phyloP scores from a whole-genome alignment of 2,888 invertebrate genomes.

The Brenthis ino region DNA sequence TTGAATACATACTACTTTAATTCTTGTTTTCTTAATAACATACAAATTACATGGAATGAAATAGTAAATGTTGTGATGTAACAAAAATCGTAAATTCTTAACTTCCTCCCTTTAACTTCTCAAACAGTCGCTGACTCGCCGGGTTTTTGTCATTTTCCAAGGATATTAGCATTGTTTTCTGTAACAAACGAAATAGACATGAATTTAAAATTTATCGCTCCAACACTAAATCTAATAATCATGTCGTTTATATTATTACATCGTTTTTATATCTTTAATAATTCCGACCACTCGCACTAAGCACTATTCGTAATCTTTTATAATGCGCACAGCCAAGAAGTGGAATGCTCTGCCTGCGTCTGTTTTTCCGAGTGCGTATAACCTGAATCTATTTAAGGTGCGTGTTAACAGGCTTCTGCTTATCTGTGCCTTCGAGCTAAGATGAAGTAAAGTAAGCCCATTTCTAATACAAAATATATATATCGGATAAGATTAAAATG shows the following conservation, averaged over 20 bases:
- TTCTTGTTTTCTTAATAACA: not conserved
- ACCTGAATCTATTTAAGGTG: no score
- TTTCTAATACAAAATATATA: not conserved
- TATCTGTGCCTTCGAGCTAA: no score
- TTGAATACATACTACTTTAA: not conserved
- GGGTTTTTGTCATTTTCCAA: conserved; percentile 55
- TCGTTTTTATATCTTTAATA: no score
- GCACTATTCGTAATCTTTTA: no score
- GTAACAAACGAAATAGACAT: conserved; percentile 48
- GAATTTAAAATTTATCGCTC: not conserved
- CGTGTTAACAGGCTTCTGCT: no score
- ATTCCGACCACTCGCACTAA: no score
- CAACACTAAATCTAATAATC: no score
- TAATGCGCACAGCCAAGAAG: no score
- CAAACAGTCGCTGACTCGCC: conserved; percentile 51
- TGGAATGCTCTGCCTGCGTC: no score
- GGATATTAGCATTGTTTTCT: conserved; percentile 60
- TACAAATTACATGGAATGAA: conserved; percentile 3
- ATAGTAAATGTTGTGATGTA: not conserved
- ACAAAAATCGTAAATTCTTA: not conserved
- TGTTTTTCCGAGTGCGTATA: no score
- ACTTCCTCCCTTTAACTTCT: conserved; percentile 52
- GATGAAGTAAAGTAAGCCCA: no score
- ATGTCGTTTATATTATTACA: no score
- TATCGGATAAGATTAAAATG: not conserved